These are phyloP conservation scores for Sesamia inferens DNA, from an alignment of 2,888 invertebrate genomes.

Conservation along the genomic window DNA sequence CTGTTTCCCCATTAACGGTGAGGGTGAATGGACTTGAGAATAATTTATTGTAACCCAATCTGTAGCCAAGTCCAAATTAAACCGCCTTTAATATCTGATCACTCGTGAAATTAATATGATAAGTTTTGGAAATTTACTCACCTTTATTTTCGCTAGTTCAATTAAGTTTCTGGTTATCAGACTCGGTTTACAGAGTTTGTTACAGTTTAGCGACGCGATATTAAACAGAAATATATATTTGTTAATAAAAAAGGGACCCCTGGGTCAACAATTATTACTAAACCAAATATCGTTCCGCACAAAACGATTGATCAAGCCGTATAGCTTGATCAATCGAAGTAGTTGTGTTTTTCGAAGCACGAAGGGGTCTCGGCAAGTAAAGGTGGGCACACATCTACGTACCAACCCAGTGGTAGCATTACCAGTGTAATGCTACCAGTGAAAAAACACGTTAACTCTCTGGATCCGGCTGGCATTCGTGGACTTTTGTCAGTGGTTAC, in stretches of 20 bases:
- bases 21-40: conserved; percentile 56
- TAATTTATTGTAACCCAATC: conserved; percentile 72
- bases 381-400: too few relatives aligned
- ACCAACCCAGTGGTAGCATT: too few relatives aligned
- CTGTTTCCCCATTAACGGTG: conserved; percentile 65
- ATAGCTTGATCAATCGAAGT: too few relatives aligned
- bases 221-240: conserved; percentile 6
- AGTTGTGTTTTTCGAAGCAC: too few relatives aligned
- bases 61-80: conserved; percentile 68
- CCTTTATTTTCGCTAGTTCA: conserved; percentile 63
- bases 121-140: conserved; percentile 68
- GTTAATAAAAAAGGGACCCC: background rate
- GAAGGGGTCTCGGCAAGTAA: too few relatives aligned
- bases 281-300: background rate
- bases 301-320: background rate
- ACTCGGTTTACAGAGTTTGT: conserved; percentile 19
- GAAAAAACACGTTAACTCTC: background rate
- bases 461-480: background rate
- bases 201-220: conserved; percentile 24
- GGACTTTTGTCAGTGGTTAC: background rate
- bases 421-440: too few relatives aligned
- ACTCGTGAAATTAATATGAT: conserved; percentile 74
- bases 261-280: background rate
- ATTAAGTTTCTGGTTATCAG: conserved; percentile 48
- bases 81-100: conserved; percentile 73